A percentile compares a stretch with the other conserved stretches of the same genome.
Evolutionary conservation across 1,140 invertebrate genomes (phyloP).

Genomic region (Leptinotarsa defecta): DNA sequence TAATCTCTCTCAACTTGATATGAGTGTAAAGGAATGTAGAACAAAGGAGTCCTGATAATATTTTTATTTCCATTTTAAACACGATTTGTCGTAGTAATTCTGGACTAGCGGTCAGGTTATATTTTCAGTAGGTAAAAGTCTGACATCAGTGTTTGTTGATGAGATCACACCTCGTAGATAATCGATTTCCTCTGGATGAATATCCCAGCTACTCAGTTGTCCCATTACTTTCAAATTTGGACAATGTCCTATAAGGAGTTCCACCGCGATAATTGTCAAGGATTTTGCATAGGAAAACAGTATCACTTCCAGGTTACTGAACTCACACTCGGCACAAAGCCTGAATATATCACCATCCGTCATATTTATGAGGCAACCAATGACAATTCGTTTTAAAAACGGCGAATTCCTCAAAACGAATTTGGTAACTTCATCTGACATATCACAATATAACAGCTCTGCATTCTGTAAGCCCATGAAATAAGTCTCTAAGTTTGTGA

Average conservation of each 20-base stretch:
- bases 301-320: slow-evolving; percentile 61
- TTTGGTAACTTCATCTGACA: slow-evolving; percentile 61
- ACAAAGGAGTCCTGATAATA: too few relatives aligned
- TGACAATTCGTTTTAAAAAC: slow-evolving; percentile 63
- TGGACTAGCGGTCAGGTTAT: too few relatives aligned
- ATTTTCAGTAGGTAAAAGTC: slow-evolving; percentile 40
- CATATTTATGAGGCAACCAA: slow-evolving; percentile 64
- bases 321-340: slow-evolving; percentile 56
- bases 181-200: slow-evolving; percentile 67
- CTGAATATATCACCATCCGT: slow-evolving; percentile 68
- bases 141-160: slow-evolving; percentile 50
- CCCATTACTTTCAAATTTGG: slow-evolving; percentile 66
- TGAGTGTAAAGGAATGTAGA: too few relatives aligned
- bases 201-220: slow-evolving; percentile 66
- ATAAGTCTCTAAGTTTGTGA: slow-evolving; percentile 61
- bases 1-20: too few relatives aligned
- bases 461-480: slow-evolving; percentile 66
- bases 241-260: slow-evolving; percentile 66
- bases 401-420: slow-evolving; percentile 64
- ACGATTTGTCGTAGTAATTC: too few relatives aligned
- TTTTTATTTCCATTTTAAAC: too few relatives aligned
- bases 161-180: slow-evolving; percentile 62
- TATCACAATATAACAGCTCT: slow-evolving; percentile 66
- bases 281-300: slow-evolving; percentile 68
- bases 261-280: slow-evolving; percentile 63